Base-by-base conservation (phyloP, 2,113 vertebrate species). In the Gobio gobio region DNA sequence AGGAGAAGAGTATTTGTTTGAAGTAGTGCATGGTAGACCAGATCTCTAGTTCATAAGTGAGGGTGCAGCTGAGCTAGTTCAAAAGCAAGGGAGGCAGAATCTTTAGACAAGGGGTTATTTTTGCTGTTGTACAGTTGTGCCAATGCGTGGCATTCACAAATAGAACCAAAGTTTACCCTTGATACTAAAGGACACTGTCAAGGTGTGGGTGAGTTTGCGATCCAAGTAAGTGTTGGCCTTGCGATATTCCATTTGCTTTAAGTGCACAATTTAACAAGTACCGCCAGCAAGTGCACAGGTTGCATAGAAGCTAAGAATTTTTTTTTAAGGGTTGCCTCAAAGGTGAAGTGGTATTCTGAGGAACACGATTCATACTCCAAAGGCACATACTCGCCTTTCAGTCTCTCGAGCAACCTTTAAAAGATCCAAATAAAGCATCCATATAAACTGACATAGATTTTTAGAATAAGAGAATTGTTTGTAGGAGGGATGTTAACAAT, bases 1-100 rank as follows among this genome's bases (percentile, higher is more conserved):
- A 82, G 80, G 49, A 49, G 20, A 72, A 83, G 49, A 58, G 81
- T 72, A 20, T 70, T 81, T 43, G 29, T 83, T 83, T 83, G 66
- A 83, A 83, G 80, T 40, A 70, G 20, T 16, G 64, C 33, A 83
- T 40, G 56, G 49, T 24, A 83, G 45, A 20, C 45, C 61, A 72
- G 49, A 72, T 54, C 64, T 56, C 13, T 9, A 36, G 22, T 10
- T 58, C 47, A 20, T 83, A 51, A 56, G 20, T 43, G 7, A 56
- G 29, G 22, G 20, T 40, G 33, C 7, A 83, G 20, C 33, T 3
- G 3, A 43, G 66, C 47, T 24, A 54, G 16, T 51, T 82, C 33
- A 8, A 68, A 74, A 68, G 45, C 18, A 18, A 26, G 63, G 36
- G 18, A 49, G 5, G 26, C 26, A 16, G 26, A 68, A 33, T 68